Percentiles rank a stretch among this genome's conserved stretches.
These are phyloP conservation scores for Cottoperca gobio DNA, from an alignment of 2,797 vertebrate genomes.

Conservation along the genomic window DNA sequence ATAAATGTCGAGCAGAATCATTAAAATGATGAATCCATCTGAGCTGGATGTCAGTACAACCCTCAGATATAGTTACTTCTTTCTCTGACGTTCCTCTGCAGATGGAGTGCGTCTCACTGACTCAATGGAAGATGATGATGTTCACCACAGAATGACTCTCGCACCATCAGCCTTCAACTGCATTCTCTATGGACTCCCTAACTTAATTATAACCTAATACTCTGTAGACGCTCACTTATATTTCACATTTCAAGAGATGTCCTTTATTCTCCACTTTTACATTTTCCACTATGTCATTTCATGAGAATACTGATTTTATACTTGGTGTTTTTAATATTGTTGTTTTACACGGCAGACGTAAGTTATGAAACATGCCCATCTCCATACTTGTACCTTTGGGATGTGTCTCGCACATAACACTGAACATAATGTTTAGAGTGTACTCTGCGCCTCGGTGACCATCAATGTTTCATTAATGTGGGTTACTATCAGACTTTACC, in stretches of 20 bases:
- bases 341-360: not conserved
- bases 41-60: conserved; percentile 1
- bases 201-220: conserved; percentile 78
- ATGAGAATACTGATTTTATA: not conserved
- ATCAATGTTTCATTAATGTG: not conserved
- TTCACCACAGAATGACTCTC: conserved; percentile 14
- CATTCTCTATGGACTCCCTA: conserved; percentile 89
- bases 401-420: not conserved
- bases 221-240: not conserved
- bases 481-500: not conserved
- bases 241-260: conserved; percentile 8
- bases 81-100: conserved; percentile 38
- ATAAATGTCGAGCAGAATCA: not conserved
- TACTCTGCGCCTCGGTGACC: not conserved
- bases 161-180: conserved; percentile 79
- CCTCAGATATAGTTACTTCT: not conserved
- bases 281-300: not conserved
- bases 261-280: not conserved
- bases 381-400: not conserved
- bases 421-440: not conserved
- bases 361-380: not conserved
- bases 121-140: conserved; percentile 15
- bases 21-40: not conserved
- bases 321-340: not conserved
- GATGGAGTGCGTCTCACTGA: conserved; percentile 34